Evolutionary conservation across 2,797 vertebrate genomes (phyloP).

Genomic region (Mormyrus proboscirostris): DNA sequence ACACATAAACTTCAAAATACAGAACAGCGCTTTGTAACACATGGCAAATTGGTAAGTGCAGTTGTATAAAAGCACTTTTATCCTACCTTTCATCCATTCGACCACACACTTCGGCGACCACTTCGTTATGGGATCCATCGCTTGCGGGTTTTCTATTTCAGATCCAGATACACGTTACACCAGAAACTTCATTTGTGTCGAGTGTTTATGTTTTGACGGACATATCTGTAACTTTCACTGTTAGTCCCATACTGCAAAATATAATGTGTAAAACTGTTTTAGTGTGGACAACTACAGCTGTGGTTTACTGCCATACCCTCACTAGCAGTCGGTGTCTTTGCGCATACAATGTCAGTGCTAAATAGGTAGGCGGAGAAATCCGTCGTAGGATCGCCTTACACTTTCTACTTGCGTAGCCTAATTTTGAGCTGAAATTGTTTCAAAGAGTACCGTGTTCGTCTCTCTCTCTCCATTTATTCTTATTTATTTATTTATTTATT

Average conservation of each 20-base stretch:
- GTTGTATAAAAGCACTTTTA: background rate
- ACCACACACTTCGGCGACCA: conserved; percentile 58
- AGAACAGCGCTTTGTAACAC: background rate
- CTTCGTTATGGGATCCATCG: conserved; percentile 56
- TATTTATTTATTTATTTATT: background rate
- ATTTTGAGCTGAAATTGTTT: background rate
- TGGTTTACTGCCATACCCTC: background rate
- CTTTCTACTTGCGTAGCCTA: background rate
- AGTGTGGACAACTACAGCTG: background rate
- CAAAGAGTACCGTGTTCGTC: background rate
- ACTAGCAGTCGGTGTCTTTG: background rate
- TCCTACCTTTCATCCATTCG: conserved; percentile 61
- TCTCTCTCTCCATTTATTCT: background rate
- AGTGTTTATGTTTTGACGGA: background rate
- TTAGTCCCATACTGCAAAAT: conserved; percentile 1
- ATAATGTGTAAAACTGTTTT: background rate
- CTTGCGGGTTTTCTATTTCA: conserved; percentile 8
- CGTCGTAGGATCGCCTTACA: background rate
- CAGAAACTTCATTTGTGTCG: background rate
- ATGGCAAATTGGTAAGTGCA: background rate
- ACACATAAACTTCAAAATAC: background rate
- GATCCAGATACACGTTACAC: background rate
- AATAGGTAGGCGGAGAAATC: conserved; percentile 8
- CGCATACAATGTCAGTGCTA: background rate
- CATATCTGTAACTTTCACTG: background rate